A percentile compares a stretch with the other conserved stretches of the same genome.
Evolutionary conservation across 2,888 invertebrate species (phyloP).

Genomic region (Limnephilus rhombicus): DNA sequence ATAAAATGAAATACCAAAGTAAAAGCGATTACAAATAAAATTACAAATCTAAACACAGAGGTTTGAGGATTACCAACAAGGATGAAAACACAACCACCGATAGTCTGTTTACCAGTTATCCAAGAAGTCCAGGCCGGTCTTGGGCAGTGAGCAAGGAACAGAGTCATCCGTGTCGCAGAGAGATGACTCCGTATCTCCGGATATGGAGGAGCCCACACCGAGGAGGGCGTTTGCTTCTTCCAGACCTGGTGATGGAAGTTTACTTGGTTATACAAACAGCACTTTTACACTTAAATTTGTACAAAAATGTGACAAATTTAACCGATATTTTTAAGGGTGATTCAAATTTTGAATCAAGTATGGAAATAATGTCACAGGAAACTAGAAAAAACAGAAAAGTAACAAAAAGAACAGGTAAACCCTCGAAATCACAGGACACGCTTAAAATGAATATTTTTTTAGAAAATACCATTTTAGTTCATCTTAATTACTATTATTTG

Average conservation of each 20-base stretch:
- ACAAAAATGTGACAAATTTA: not conserved
- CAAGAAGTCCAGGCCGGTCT: conserved; percentile 80
- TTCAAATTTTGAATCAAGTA: too few species aligned
- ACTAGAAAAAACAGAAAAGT: too few species aligned
- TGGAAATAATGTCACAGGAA: too few species aligned
- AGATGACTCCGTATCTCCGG: conserved; percentile 74
- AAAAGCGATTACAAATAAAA: not conserved
- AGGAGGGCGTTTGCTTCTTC: conserved; percentile 76
- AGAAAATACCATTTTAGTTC: too few species aligned
- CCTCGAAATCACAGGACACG: too few species aligned
- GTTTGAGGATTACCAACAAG: not conserved
- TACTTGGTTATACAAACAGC: not conserved
- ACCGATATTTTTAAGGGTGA: not conserved
- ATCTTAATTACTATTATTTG: too few species aligned
- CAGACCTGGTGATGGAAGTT: conserved; percentile 70
- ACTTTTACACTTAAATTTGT: not conserved
- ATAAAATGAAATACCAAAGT: not conserved
- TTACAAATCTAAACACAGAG: not conserved
- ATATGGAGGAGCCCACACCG: conserved; percentile 72
- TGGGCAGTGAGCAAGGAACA: conserved; percentile 70
- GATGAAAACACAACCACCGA: not conserved
- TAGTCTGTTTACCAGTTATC: conserved; percentile 79
- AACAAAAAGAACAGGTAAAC: too few species aligned
- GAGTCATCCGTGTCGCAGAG: conserved; percentile 69
- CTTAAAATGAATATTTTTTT: too few species aligned